These are phyloP conservation scores for Lonchura striata DNA, from an alignment of 2,113 vertebrate genomes.

Conservation along the genomic window DNA sequence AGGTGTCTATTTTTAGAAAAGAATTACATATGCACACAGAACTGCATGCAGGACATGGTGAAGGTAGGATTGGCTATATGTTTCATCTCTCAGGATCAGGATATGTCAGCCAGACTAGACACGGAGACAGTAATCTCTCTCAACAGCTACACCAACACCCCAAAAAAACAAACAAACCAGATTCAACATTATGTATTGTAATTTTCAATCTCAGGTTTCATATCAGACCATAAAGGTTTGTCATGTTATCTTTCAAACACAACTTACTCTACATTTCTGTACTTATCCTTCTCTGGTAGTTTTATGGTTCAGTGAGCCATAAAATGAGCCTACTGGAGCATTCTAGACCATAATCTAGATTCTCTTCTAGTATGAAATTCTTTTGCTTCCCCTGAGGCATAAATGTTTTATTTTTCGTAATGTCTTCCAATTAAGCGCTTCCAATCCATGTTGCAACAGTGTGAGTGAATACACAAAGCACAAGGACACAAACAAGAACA, in stretches of 20 bases:
- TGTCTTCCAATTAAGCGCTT: background rate
- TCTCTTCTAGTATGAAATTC: background rate
- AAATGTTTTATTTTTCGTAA: background rate
- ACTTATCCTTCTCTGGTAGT: background rate
- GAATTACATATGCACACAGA: background rate
- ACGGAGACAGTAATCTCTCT: background rate
- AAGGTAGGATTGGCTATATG: background rate
- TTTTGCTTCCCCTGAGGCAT: background rate
- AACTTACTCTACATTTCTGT: background rate
- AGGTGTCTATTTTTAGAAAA: background rate
- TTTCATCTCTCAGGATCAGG: background rate
- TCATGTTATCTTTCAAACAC: background rate
- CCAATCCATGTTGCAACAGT: background rate
- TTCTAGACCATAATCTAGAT: background rate
- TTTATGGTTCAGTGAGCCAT: background rate
- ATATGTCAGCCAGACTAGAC: background rate
- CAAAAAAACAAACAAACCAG: background rate
- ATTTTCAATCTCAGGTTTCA: background rate
- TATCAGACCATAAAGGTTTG: background rate
- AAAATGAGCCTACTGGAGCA: background rate
- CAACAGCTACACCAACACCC: background rate
- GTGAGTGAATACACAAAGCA: background rate
- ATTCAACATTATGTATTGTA: background rate
- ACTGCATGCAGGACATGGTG: background rate
- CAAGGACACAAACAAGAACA: background rate